Evolutionary conservation across 2,797 vertebrate species (phyloP), one percentile per base, ranked within the genome.

Genomic region (Chelon labrosus): DNA sequence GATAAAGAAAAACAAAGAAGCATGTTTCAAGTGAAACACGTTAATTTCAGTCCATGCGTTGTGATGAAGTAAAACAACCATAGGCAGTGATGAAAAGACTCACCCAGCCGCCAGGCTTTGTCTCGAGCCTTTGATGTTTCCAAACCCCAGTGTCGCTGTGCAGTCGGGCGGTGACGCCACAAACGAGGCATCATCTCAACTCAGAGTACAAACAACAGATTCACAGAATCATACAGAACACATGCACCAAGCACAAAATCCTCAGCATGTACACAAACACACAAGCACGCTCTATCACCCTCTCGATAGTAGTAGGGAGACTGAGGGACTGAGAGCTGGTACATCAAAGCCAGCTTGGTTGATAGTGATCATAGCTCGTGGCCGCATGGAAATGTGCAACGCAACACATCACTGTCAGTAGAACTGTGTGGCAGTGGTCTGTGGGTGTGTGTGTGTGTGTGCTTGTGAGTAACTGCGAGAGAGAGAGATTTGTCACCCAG

Each of bases 341-440:
- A 84, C 82, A 89, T 92, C 90, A 92, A 90, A 92, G 88, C 77
- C 68, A 47, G 73, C 67, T 19, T 10, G 73, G 72, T n/a, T 74
- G 91, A 92, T 90, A 85, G 77, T 6, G 70, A 92, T 91, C 86
- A 0, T 60, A 75, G 87, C 89, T 88, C 7, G 67, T 77, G 85
- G 87, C 81, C 69, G 70, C 72, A 65, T 74, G 69, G 77, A 80
- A 84, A 86, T 86, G 68, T 60, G 55, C 52, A 35, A 80, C 73
- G 39, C 54, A 25, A 80, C 73, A 70, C 74, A 87, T 87, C 68
- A 73, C 76, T 82, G 80, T 78, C 55, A 64, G 77, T 66, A 73
- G 41, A 69, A 70, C 49, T 53, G 17, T 19, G 49, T 63, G 64
- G 82, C 70, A 76, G 66, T 22, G 16, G 31, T 64, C 17, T 55